Base-by-base conservation (phyloP, 2,888 invertebrate species). In the Ctena decussata region DNA sequence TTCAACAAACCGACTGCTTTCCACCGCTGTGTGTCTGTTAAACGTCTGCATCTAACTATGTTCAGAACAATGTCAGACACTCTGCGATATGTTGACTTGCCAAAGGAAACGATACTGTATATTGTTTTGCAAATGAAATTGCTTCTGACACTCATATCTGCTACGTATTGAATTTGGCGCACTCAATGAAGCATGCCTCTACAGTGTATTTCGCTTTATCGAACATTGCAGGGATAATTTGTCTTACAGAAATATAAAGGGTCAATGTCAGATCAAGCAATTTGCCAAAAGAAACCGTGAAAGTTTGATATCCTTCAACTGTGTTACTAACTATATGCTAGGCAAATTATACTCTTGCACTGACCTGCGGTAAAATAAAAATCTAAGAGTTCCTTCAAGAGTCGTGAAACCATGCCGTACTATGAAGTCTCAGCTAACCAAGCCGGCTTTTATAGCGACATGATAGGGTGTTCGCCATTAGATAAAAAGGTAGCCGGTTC, bases 11-110 rank as follows among this genome's bases (percentile, higher is more conserved):
- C 44, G 24, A 72, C n/a, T 1, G 30, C 46, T 72, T 72, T 24
- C 72, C 72, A 72, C 11, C 72, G 72, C 32, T 72, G n/a, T 6
- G 21, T 46, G 72, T 72, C 72, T 3, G 72, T 44, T 46, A 72
- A 46, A 72, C 72, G 72, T 27, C 72, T 41, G 21, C 72, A 44
- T 41, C 72, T 12, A 24, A 44, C 41, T 44, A 39, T 72, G 46
- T 27, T 72, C 3, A 35, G 3, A 39, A 12, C 44, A 41, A 72
- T 11, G 24, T 15, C 6, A 18, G 72, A 32, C 15, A n/a, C 21
- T 1, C 39, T 11, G 6, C 35, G 18, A 57, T 3, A 27, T 21
- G 35, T 35, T 32, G 6, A 18, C 35, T 3, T 24, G 1, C 35
- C 18, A 8, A 65, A 32, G 18, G 5, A 35, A 12, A 11, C 65